phyloP scores from a whole-genome alignment of 2,797 vertebrate genomes.

The Chaetodon trifasciatus region DNA sequence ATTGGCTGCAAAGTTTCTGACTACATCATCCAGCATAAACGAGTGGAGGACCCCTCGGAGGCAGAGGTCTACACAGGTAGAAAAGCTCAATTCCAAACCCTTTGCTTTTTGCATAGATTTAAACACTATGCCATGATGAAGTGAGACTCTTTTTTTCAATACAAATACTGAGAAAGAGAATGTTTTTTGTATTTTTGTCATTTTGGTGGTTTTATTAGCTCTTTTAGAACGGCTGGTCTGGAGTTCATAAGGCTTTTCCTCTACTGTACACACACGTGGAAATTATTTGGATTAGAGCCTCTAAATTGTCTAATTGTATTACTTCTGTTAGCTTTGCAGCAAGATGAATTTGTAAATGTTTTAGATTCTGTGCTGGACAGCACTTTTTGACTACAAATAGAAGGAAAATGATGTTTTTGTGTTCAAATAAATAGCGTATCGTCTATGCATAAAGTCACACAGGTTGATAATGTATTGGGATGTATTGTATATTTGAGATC shows the following conservation, averaged over 20 bases:
- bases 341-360: constrained; percentile 9
- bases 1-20: constrained; percentile 97
- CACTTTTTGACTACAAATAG: constrained; percentile 9
- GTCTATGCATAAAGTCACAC: not conserved
- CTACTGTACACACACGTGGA: not conserved
- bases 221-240: not conserved
- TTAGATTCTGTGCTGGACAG: not conserved
- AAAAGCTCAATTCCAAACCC: not conserved
- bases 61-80: constrained; percentile 97
- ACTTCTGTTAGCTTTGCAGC: not conserved
- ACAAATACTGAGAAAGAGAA: constrained; percentile 1
- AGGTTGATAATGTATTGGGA: constrained; percentile 12
- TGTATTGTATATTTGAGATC: not conserved
- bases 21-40: constrained; percentile 97
- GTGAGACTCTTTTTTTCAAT: not conserved
- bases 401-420: not conserved
- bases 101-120: not conserved
- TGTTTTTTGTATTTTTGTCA: not conserved
- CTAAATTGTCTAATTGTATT: constrained; percentile 10
- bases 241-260: not conserved
- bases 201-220: not conserved
- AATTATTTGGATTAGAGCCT: not conserved
- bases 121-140: not conserved
- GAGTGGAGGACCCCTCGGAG: constrained; percentile 95
- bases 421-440: not conserved